Evolutionary conservation across 2,888 invertebrate species (phyloP), one percentile per base, ranked within the genome.

Genomic region (Ophioninae sp.): DNA sequence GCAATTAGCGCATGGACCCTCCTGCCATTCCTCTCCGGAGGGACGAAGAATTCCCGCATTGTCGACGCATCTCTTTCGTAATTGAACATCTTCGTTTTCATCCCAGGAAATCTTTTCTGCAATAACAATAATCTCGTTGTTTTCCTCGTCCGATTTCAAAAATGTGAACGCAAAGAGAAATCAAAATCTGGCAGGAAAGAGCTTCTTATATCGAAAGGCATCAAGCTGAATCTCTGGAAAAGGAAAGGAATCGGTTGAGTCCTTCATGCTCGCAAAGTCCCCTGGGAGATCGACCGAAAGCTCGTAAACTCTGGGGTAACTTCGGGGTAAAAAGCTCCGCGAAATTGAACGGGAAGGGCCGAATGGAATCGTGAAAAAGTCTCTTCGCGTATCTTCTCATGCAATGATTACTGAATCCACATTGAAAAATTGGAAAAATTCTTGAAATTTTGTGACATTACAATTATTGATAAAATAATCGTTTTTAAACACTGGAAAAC

Each of bases 1-100:
- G 87, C 92, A 92, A 81, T 86, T 89, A 7, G 85, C 83, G 87
- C 92, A 92, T 3, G 88, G 88, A n/a, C 86, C 85, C 85, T 86
- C 79, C 85, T 90, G 82, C 91, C 91, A 85, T 75, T 73, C 78
- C 83, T 89, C 86, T 77, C 87, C 87, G 50, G 85, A 69, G 6
- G 86, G 74, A 57, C 86, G 87, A 17, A 87, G 85, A 44, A 87
- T 80, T 13, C 89, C 89, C 65, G 79, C 80, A 21, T 88, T 83
- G 84, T 91, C 87, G 57, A 89, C 86, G 73, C 91, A 91, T 44
- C 84, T 83, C 37, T 82, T 79, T 3, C 79, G 80, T 41, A 41
- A 75, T 37, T 68, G 84, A 76, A 21, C 85, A 7, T 85, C 87
- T 39, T 88, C 86, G 37, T 83, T 84, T n/a, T 85, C 85, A n/a